These are phyloP conservation scores for Exephanes ischioxanthus DNA, from an alignment of 2,888 invertebrate species.

Conservation along the genomic window DNA sequence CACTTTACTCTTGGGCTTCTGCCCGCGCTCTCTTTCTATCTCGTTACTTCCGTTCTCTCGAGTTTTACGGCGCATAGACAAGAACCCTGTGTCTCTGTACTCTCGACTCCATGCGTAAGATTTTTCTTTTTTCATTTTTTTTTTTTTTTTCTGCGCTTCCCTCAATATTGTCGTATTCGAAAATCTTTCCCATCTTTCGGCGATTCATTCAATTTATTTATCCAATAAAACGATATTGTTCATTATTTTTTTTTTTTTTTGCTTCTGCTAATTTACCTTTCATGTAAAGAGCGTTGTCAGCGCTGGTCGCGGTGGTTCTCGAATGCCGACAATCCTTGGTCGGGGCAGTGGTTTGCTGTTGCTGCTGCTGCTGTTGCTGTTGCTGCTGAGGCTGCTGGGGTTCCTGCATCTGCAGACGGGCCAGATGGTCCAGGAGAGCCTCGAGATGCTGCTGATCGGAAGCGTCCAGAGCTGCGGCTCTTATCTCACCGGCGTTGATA, in stretches of 20 bases:
- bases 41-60: constrained; percentile 33
- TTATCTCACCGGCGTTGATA: constrained; percentile 79
- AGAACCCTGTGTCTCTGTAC: constrained; percentile 3
- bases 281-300: constrained; percentile 83
- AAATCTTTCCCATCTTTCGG: background rate
- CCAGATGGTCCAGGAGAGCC: constrained; percentile 86
- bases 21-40: constrained; percentile 17
- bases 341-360: constrained; percentile 75
- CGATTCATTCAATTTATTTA: background rate
- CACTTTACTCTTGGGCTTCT: constrained; percentile 36
- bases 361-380: constrained; percentile 75
- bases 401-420: constrained; percentile 84
- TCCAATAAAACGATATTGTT: background rate
- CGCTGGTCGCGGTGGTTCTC: constrained; percentile 76
- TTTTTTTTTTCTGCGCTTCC: background rate
- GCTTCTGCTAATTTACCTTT: constrained; percentile 77
- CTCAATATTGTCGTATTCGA: background rate
- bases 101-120: background rate
- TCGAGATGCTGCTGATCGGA: constrained; percentile 86
- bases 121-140: background rate
- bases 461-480: constrained; percentile 81
- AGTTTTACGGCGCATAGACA: constrained; percentile 1
- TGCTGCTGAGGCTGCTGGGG: constrained; percentile 77
- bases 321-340: constrained; percentile 82
- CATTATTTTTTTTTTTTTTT: constrained; percentile 2